These are phyloP conservation scores for Bos javanicus DNA, from an alignment of 2,113 vertebrate genomes.

Conservation along the genomic window DNA sequence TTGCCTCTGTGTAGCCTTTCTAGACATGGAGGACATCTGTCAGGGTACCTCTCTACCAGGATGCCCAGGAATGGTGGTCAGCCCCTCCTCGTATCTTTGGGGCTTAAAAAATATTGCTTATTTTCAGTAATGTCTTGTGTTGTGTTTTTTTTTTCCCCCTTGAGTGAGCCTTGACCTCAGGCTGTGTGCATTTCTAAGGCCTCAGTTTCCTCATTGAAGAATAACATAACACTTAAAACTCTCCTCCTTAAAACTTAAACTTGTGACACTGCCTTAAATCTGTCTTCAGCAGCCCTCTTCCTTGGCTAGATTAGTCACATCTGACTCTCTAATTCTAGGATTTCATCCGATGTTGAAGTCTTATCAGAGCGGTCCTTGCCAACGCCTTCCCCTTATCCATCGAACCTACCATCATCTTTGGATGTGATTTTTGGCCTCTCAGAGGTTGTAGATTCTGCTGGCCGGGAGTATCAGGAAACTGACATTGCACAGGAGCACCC, in stretches of 20 bases:
- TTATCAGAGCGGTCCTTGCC: neutral
- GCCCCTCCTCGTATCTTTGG: neutral
- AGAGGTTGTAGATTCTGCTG: neutral
- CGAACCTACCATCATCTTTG: neutral
- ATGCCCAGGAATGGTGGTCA: accelerated
- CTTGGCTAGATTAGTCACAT: neutral
- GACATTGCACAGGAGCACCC: neutral
- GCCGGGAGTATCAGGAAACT: neutral
- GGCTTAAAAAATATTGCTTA: neutral
- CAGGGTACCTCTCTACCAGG: neutral
- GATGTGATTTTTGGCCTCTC: accelerated
- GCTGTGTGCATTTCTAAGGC: neutral
- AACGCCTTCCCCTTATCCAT: neutral
- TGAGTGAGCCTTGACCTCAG: neutral
- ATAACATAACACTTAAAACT: neutral
- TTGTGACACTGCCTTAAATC: neutral
- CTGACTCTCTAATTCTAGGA: neutral
- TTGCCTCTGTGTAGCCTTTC: neutral
- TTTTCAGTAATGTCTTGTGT: neutral
- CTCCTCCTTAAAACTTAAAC: neutral
- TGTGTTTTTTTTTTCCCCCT: neutral
- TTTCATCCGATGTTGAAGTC: neutral
- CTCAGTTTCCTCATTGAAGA: neutral
- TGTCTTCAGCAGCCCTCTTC: neutral
- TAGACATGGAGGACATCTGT: neutral